phyloP scores from a whole-genome alignment of 2,113 vertebrate species.

The Terrapene triunguis region DNA sequence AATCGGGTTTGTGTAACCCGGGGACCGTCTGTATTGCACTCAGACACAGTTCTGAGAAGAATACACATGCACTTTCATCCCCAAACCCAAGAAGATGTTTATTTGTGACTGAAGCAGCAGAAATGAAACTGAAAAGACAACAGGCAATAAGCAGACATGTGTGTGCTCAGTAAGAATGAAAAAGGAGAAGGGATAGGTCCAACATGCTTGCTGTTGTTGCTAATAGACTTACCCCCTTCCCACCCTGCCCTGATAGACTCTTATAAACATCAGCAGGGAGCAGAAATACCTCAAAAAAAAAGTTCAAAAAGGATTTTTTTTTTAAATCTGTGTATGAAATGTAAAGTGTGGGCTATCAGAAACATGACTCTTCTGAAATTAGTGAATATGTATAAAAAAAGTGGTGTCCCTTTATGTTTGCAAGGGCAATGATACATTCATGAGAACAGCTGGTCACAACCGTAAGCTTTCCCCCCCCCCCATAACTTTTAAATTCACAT shows the following conservation, averaged over 20 bases:
- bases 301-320: not conserved
- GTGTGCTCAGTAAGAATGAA: not conserved
- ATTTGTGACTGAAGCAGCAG: not conserved
- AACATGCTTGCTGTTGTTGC: not conserved
- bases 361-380: not conserved
- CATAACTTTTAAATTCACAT: not conserved
- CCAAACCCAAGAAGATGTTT: not conserved
- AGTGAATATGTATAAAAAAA: not conserved
- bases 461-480: not conserved
- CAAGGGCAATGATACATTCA: not conserved
- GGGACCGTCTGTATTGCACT: fast-evolving
- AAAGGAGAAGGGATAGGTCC: fast-evolving
- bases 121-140: not conserved
- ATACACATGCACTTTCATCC: not conserved
- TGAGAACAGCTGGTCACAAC: not conserved
- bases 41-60: not conserved
- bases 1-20: no score
- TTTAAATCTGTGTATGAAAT: not conserved
- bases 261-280: not conserved
- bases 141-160: not conserved
- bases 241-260: not conserved
- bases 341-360: not conserved
- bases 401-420: not conserved
- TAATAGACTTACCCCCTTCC: not conserved
- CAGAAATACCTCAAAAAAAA: not conserved